Evolutionary conservation across 35 echinoderm and acorn worm genomes (phyloP).

Genomic region (Patiria miniata): DNA sequence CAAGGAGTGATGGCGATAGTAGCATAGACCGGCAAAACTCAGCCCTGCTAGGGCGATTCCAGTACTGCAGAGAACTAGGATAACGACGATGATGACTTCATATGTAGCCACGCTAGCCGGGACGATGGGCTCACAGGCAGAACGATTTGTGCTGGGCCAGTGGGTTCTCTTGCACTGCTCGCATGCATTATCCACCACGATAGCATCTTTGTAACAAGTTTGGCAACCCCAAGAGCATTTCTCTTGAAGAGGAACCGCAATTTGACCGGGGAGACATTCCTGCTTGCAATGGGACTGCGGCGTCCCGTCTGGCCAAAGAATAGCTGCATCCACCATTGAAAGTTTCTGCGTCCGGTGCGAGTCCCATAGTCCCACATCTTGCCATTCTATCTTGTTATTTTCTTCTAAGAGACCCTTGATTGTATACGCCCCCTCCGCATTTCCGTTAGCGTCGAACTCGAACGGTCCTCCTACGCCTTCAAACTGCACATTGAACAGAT

Average conservation of each 20-base stretch:
- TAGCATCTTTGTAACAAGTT: not conserved
- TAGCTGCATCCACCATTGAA: not conserved
- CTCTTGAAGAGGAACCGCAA: not conserved
- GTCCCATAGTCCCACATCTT: not conserved
- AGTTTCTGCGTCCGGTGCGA: not conserved
- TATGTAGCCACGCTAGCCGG: not conserved
- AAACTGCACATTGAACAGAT: no score
- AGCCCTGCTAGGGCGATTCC: not conserved
- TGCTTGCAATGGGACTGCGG: not conserved
- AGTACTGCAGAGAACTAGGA: not conserved
- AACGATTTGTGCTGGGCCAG: not conserved
- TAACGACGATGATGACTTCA: not conserved
- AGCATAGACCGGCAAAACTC: not conserved
- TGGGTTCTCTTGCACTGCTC: not conserved
- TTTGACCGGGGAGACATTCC: not conserved
- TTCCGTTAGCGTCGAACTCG: no score
- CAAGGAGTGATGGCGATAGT: not conserved
- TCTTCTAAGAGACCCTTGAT: not conserved
- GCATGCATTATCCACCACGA: conserved; percentile 4
- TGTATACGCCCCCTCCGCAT: not conserved
- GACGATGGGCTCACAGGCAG: not conserved
- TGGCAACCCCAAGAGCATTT: conserved; percentile 31
- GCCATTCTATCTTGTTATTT: not conserved
- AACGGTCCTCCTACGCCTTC: no score
- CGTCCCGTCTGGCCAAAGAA: not conserved